Conservation (phyloP, 2,888 invertebrate species). For the Drosophila mercatorum region DNA sequence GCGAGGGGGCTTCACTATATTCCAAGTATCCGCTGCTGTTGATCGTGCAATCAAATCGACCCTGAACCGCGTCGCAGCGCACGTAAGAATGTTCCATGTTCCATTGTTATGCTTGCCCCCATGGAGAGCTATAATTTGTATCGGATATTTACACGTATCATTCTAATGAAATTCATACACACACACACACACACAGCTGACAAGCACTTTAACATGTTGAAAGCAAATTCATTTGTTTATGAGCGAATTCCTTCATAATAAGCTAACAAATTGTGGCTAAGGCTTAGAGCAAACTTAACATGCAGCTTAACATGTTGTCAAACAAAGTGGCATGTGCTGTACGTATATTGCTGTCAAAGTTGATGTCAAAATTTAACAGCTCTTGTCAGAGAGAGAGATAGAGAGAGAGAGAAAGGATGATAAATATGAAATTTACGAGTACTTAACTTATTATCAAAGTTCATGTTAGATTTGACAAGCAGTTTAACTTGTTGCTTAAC, state of each 20-base stretch:
- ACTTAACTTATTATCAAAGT: background rate
- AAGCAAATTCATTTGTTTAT: conserved; percentile 10
- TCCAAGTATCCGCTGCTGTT: conserved; percentile 24
- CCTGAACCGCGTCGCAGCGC: conserved; percentile 66
- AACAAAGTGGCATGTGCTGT: background rate
- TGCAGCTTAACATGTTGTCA: background rate
- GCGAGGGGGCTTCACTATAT: background rate
- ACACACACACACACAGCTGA: conserved; percentile 9
- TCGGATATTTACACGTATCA: conserved; percentile 72
- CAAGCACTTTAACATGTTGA: conserved; percentile 19
- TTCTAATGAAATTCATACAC: conserved; percentile 56
- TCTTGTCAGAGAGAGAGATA: background rate
- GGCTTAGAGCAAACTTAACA: background rate
- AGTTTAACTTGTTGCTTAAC: background rate
- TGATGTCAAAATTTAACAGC: background rate
- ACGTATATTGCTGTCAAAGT: background rate
- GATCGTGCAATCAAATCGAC: conserved; percentile 71
- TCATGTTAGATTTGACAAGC: background rate
- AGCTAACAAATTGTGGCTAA: background rate
- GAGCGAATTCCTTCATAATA: background rate
- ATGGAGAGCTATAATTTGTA: conserved; percentile 52
- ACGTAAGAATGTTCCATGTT: conserved; percentile 60
- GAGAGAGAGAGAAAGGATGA: no score
- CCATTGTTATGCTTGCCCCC: conserved; percentile 58
- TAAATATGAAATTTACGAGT: no score